Base-by-base conservation (phyloP, 2,113 vertebrate genomes). In the Enhydra lutris region DNA sequence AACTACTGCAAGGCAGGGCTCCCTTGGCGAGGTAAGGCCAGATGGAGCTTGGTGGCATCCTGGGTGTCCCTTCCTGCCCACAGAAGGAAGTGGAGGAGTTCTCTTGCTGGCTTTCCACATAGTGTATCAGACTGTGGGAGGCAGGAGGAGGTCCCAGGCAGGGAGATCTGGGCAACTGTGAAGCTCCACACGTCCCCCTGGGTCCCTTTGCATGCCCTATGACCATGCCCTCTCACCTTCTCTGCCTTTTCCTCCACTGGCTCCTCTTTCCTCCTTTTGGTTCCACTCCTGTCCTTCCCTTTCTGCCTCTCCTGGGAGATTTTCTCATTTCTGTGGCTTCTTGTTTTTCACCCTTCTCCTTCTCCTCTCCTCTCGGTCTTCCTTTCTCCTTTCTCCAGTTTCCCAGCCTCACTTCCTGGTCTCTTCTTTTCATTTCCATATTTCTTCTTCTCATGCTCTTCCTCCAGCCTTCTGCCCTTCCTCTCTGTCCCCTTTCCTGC, bases 151-250 rank as follows among this genome's bases (percentile, higher is more conserved):
- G 89, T 26, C 73, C 12, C 1, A 39, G 11, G 74, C n/a, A 82
- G 67, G 80, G 50, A n/a, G 61, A 42, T 9, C 88, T 63, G 95
- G 85, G 97, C 94, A 18, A 55, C 65, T 47, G 39, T 34, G 95
- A 74, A 96, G 95, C 84, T 84, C 39, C 88, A 52, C 94, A 90
- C 59, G 52, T 20, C 21, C 93, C 47, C 79, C 92, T 7, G n/a
- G 50, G 4, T 24, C 34, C 29, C 55, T 91, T 11, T n/a, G 83
- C 95, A 92, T 52, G 93, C 15, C 1, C 63, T 0, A 29, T 84
- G 67, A 97, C 96, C 94, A 95, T 55, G 86, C 94, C 89, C 90
- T 84, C 29, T 89, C 80, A 39, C 81, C 89, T 74, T 59, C 94
- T 26, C 65, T 39, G 89, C 52, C 82, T 52, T 83, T 94, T 83